These are phyloP conservation scores for Clunio marinus DNA, from an alignment of 2,888 invertebrate species.

Conservation along the genomic window DNA sequence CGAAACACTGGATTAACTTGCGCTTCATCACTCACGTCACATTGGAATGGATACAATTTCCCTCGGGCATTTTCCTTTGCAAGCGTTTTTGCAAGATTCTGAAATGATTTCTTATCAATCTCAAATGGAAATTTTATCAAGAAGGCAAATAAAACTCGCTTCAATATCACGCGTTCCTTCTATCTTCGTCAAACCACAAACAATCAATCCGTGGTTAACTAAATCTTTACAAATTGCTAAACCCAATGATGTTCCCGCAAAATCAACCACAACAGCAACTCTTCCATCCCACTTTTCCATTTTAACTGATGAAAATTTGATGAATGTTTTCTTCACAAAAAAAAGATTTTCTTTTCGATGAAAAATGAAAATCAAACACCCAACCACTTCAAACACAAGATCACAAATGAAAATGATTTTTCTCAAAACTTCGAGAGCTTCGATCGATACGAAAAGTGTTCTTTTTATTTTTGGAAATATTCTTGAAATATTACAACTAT, in stretches of 20 bases:
- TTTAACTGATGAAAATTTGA: not conserved
- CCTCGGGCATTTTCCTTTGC: not conserved
- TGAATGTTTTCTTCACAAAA: not conserved
- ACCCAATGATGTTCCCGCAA: not conserved
- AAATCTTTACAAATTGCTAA: constrained; percentile 20
- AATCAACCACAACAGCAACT: constrained; percentile 19
- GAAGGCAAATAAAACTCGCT: not conserved
- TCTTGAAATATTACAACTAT: too few relatives aligned
- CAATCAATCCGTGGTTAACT: constrained; percentile 9
- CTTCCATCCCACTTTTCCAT: constrained; percentile 23
- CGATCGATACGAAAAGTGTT: too few relatives aligned
- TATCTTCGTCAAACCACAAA: constrained; percentile 12
- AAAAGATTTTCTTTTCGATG: not conserved
- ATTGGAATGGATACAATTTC: constrained; percentile 5
- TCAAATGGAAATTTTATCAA: too few relatives aligned
- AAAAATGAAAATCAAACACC: not conserved
- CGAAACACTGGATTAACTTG: not conserved
- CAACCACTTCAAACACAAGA: not conserved
- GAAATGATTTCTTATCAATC: too few relatives aligned
- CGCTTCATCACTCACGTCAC: constrained; percentile 13
- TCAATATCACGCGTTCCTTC: not conserved
- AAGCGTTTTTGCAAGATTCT: not conserved
- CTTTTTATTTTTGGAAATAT: too few relatives aligned
- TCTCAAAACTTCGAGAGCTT: too few relatives aligned
- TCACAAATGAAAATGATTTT: not conserved